phyloP scores from a whole-genome alignment of 2,888 invertebrate genomes.

The Ornithoptera alexandrae region DNA sequence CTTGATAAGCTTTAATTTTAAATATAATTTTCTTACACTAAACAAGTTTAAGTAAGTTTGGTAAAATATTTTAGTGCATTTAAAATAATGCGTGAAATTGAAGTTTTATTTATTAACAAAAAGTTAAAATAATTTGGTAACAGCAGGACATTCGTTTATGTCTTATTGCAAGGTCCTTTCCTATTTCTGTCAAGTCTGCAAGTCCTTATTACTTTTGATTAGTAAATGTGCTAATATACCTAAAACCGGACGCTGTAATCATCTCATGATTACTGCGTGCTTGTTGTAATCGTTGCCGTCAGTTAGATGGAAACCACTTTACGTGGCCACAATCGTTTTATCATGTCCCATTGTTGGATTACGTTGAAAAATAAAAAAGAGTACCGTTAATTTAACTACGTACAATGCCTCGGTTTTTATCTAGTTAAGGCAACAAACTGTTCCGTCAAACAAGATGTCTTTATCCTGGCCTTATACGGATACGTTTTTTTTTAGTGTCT shows the following conservation, averaged over 20 bases:
- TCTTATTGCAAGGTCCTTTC: slow-evolving; percentile 8
- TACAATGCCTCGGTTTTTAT: slow-evolving; percentile 25
- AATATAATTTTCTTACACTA: no score
- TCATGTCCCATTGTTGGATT: slow-evolving; percentile 47
- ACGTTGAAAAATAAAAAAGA: slow-evolving; percentile 37
- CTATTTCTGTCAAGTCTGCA: slow-evolving; percentile 6
- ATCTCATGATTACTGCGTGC: slow-evolving; percentile 68
- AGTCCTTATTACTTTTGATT: slow-evolving; percentile 46
- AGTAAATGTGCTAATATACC: slow-evolving; percentile 57
- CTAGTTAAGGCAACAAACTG: slow-evolving; percentile 8
- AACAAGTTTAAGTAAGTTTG: no score
- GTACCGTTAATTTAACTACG: slow-evolving; percentile 22
- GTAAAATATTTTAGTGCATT: no score
- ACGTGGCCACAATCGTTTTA: slow-evolving; percentile 58
- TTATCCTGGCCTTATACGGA: slow-evolving; percentile 34
- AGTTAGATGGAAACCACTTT: slow-evolving; percentile 59
- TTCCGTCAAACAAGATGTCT: slow-evolving; percentile 34
- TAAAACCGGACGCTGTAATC: slow-evolving; percentile 70
- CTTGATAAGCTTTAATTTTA: no score
- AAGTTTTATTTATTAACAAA: background rate
- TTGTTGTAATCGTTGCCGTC: slow-evolving; percentile 63
- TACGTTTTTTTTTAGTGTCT: slow-evolving; percentile 34
- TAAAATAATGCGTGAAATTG: no score
- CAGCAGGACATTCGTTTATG: background rate
- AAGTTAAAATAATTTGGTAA: background rate